These are phyloP conservation scores for Apostichopus californicus DNA, from an alignment of 35 echinoderm and acorn worm species.

Conservation along the genomic window DNA sequence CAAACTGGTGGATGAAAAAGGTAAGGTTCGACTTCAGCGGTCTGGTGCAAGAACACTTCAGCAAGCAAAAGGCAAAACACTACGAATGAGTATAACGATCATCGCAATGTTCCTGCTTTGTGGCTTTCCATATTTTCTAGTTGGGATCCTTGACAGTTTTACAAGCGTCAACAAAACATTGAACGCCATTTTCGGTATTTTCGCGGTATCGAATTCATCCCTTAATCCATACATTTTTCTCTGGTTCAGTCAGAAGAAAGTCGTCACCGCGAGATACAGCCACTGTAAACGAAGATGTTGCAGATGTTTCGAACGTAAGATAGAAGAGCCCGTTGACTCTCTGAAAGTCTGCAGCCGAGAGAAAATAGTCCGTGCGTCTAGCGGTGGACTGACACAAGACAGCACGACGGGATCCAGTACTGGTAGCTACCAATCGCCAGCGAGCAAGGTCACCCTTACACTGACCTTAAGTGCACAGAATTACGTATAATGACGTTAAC, in stretches of 20 bases:
- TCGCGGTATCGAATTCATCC: slow-evolving; percentile 88
- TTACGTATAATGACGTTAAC: neutral
- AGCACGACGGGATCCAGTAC: slow-evolving; percentile 19
- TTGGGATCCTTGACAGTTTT: slow-evolving; percentile 77
- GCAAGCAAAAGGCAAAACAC: slow-evolving; percentile 88
- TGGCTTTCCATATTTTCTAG: slow-evolving; percentile 85
- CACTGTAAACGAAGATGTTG: slow-evolving; percentile 16
- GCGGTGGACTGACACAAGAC: slow-evolving; percentile 43
- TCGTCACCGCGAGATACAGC: slow-evolving; percentile 7
- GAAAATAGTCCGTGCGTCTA: neutral
- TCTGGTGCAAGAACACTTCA: slow-evolving; percentile 79
- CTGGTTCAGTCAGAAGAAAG: slow-evolving; percentile 71
- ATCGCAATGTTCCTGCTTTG: slow-evolving; percentile 80
- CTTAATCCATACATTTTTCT: slow-evolving; percentile 93
- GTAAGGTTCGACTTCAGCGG: slow-evolving; percentile 74
- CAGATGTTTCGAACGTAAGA: slow-evolving; percentile 13
- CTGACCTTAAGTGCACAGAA: slow-evolving; percentile 13
- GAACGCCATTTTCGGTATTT: slow-evolving; percentile 87
- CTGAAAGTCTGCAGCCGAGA: neutral
- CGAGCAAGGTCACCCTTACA: neutral
- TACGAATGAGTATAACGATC: slow-evolving; percentile 86
- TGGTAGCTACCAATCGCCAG: neutral
- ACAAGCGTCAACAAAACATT: slow-evolving; percentile 14
- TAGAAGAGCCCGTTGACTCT: slow-evolving; percentile 3
- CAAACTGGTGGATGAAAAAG: slow-evolving; percentile 50